phyloP scores from a whole-genome alignment of 1,140 invertebrate genomes.

The Brevipalpus yothersi region DNA sequence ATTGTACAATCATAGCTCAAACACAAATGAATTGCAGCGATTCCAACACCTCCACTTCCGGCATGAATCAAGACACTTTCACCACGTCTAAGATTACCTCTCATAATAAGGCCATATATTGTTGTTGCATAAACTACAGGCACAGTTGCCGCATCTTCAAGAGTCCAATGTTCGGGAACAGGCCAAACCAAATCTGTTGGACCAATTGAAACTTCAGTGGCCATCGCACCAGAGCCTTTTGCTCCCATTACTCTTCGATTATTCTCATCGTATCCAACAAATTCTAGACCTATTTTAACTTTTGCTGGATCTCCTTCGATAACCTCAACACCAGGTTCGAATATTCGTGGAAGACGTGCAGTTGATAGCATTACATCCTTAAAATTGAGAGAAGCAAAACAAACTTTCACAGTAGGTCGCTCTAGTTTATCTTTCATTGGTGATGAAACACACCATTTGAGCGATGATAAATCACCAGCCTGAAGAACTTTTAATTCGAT shows the following conservation, averaged over 20 bases:
- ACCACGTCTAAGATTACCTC: not conserved
- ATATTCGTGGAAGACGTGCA: slow-evolving; percentile 46
- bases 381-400: slow-evolving; percentile 7
- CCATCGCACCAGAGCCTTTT: slow-evolving; percentile 58
- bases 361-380: slow-evolving; percentile 25
- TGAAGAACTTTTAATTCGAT: too few relatives aligned
- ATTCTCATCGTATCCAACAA: slow-evolving; percentile 26
- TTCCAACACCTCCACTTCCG: not conserved
- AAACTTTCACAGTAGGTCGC: too few relatives aligned
- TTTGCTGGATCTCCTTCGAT: not conserved
- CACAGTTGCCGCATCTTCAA: not conserved
- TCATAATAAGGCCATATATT: too few relatives aligned
- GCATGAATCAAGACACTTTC: not conserved
- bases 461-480: slow-evolving; percentile 4
- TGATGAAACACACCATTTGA: too few relatives aligned
- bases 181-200: slow-evolving; percentile 60
- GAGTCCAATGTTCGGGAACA: not conserved
- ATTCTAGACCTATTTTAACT: slow-evolving; percentile 35
- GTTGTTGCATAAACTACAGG: not conserved
- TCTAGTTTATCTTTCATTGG: slow-evolving; percentile 37
- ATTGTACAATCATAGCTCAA: not conserved
- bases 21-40: not conserved
- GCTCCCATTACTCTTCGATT: slow-evolving; percentile 82
- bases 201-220: slow-evolving; percentile 60
- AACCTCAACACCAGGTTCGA: slow-evolving; percentile 36